Conservation (phyloP, 2,113 vertebrate species). For the Mormyrus lacerda region DNA sequence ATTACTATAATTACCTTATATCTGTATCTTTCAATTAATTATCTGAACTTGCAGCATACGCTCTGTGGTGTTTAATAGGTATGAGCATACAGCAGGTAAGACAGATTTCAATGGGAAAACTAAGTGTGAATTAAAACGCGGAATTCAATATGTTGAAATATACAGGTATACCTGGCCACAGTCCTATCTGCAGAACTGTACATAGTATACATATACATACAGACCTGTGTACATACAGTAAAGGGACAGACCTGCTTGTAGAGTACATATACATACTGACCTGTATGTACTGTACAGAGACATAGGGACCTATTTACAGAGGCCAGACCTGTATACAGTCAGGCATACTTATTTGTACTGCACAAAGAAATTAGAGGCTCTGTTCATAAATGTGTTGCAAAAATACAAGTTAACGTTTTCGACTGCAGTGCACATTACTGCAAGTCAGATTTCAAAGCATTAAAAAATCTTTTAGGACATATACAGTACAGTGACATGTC, state of each 20-base stretch:
- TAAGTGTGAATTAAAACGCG: not conserved
- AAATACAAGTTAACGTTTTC: not conserved
- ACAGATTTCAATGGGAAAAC: not conserved
- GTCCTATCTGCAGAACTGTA: not conserved
- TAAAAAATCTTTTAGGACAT: not conserved
- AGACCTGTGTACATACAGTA: not conserved
- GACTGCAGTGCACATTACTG: not conserved
- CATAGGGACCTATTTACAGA: not conserved
- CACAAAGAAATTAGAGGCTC: not conserved
- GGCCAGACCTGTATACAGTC: no score
- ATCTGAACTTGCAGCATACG: conserved; percentile 6
- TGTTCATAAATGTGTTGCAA: not conserved
- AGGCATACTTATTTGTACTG: not conserved
- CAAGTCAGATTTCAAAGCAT: not conserved
- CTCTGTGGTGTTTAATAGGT: not conserved
- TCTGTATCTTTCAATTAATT: conserved; percentile 18
- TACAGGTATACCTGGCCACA: not conserved
- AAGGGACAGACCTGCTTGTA: not conserved
- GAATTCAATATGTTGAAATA: not conserved
- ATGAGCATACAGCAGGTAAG: not conserved
- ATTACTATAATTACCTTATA: conserved; percentile 27
- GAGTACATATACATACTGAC: not conserved
- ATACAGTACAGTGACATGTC: not conserved
- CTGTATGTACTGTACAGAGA: not conserved
- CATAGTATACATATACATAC: not conserved